Evolutionary conservation across 2,797 vertebrate species (phyloP).

Genomic region (Falco naumanni): DNA sequence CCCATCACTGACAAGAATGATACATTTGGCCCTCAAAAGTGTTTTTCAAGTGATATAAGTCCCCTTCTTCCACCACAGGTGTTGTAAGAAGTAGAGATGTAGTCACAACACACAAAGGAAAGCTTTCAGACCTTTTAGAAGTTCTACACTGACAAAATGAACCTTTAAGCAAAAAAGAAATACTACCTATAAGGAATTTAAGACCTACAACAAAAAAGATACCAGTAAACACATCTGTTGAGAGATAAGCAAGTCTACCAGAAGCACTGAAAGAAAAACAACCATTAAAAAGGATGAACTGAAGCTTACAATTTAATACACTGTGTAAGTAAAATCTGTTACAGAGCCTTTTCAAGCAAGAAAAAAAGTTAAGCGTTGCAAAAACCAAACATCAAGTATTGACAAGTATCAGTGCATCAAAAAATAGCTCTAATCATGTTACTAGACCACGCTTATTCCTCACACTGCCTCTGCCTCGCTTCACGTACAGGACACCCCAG

Average conservation of each 20-base stretch:
- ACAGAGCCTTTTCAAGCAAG: background rate
- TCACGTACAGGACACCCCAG: rapidly evolving
- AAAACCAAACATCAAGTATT: background rate
- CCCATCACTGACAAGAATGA: background rate
- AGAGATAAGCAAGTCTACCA: rapidly evolving
- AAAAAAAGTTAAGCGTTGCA: background rate
- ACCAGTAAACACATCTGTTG: rapidly evolving
- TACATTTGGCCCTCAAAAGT: background rate
- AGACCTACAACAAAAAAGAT: background rate
- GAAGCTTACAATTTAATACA: background rate
- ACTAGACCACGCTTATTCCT: no score
- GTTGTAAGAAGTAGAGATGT: background rate
- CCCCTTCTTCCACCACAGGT: background rate
- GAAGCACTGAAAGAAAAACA: background rate
- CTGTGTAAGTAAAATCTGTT: background rate
- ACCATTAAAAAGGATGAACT: background rate
- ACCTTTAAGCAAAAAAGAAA: background rate
- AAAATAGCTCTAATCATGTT: rapidly evolving
- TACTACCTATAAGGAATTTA: rapidly evolving
- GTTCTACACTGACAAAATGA: background rate
- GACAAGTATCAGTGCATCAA: rapidly evolving
- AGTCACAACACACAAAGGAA: rapidly evolving
- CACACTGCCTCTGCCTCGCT: background rate
- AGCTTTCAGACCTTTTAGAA: background rate
- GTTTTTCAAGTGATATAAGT: rapidly evolving